phyloP scores from a whole-genome alignment of 2,113 vertebrate genomes.

The Caretta caretta region DNA sequence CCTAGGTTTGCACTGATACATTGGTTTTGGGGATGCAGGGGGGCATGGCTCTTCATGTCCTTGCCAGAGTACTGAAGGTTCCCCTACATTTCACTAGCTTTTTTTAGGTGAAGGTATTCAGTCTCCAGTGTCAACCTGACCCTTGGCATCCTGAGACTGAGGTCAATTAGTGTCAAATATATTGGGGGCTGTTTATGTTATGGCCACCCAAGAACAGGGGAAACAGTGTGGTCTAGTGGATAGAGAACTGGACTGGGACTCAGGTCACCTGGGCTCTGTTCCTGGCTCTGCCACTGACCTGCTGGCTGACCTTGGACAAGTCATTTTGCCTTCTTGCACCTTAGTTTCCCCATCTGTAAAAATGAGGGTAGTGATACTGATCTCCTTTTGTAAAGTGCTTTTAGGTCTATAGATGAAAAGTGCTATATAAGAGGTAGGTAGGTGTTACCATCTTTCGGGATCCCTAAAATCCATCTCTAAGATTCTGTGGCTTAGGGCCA shows the following conservation, averaged over 20 bases:
- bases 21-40: not conserved
- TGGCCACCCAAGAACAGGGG: slow-evolving; percentile 46
- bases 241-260: not conserved
- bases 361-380: not conserved
- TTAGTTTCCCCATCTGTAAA: not conserved
- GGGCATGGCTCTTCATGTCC: not conserved
- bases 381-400: not conserved
- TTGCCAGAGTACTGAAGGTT: not conserved
- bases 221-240: not conserved
- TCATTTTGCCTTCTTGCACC: not conserved
- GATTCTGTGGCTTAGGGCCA: no score
- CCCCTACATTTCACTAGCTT: not conserved
- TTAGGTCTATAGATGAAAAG: not conserved
- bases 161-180: slow-evolving; percentile 25
- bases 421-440: not conserved
- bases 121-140: not conserved
- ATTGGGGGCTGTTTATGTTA: slow-evolving; percentile 54
- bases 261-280: not conserved
- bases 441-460: not conserved
- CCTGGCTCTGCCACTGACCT: not conserved
- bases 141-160: not conserved
- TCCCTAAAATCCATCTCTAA: not conserved
- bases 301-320: not conserved
- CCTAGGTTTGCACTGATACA: not conserved
- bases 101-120: not conserved